Percentiles rank a stretch among this genome's conserved stretches.
Conservation (phyloP, 2,888 invertebrate genomes). For the Lamellibrachia columna region DNA sequence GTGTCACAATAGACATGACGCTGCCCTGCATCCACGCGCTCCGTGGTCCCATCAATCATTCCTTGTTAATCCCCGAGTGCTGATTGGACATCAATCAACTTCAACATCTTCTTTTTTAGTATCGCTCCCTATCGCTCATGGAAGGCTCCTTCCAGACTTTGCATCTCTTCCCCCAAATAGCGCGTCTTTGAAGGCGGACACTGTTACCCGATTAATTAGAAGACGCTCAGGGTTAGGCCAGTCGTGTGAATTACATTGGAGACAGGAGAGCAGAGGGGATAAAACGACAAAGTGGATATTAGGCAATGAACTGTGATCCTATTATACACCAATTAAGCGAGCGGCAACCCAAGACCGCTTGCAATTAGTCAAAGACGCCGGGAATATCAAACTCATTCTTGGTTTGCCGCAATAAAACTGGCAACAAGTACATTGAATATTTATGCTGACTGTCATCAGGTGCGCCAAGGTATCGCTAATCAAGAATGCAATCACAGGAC, state of each 20-base stretch:
- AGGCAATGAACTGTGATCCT: not conserved
- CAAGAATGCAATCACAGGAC: slow-evolving; percentile 16
- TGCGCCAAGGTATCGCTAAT: slow-evolving; percentile 16
- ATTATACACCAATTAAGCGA: not conserved
- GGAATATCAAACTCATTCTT: not conserved
- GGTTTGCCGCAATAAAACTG: not conserved
- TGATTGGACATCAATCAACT: slow-evolving; percentile 9
- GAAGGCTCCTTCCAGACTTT: not conserved
- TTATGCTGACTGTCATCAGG: slow-evolving; percentile 9
- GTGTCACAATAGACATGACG: slow-evolving; percentile 5
- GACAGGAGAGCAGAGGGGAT: not conserved
- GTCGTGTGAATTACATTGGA: slow-evolving; percentile 16
- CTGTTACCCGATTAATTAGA: slow-evolving; percentile 16
- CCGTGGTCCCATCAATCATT: not conserved
- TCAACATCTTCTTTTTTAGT: slow-evolving; percentile 11
- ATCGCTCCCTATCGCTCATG: not conserved
- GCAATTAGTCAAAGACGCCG: slow-evolving; percentile 16
- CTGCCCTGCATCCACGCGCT: not conserved
- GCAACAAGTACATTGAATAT: slow-evolving; percentile 3
- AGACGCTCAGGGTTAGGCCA: not conserved
- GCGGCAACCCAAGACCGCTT: slow-evolving; percentile 3
- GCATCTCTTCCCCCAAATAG: not conserved
- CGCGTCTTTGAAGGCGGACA: slow-evolving; percentile 11
- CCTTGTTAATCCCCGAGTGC: not conserved
- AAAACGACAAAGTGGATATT: slow-evolving; percentile 11